phyloP scores from a whole-genome alignment of 2,888 invertebrate genomes.

The Zhuqinia jingwanae region DNA sequence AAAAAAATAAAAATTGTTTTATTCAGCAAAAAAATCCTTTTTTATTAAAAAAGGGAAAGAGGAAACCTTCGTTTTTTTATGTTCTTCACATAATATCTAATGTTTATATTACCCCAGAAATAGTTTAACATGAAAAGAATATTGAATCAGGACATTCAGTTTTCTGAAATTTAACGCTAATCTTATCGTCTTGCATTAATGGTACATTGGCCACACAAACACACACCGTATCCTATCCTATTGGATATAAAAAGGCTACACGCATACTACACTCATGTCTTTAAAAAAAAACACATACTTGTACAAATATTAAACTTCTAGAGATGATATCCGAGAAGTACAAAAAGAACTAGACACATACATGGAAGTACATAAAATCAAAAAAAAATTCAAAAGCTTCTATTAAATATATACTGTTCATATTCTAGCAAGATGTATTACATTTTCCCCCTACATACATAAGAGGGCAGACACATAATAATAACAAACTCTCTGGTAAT shows the following conservation, averaged over 20 bases:
- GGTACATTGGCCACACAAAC: too few relatives aligned
- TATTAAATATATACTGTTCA: not conserved
- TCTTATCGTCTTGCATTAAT: too few relatives aligned
- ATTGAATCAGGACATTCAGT: not conserved
- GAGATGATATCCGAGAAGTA: not conserved
- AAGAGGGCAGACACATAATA: conserved; percentile 44
- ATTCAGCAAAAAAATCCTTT: not conserved
- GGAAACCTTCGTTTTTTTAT: too few relatives aligned
- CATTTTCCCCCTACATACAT: not conserved
- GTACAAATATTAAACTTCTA: too few relatives aligned
- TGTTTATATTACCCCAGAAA: too few relatives aligned
- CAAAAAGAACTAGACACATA: not conserved
- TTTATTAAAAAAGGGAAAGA: not conserved
- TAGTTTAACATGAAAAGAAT: not conserved
- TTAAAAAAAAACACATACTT: too few relatives aligned
- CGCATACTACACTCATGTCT: too few relatives aligned
- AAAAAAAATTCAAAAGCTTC: too few relatives aligned
- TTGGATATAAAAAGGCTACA: too few relatives aligned
- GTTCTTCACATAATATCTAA: too few relatives aligned
- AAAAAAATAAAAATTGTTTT: not conserved
- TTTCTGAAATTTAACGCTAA: not conserved
- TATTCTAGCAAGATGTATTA: not conserved
- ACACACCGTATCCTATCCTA: too few relatives aligned
- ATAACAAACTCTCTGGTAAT: conserved; percentile 55
- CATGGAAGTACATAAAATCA: not conserved